Evolutionary conservation across 2,888 invertebrate genomes (phyloP).

Genomic region (Fissipunctia ypsillon): DNA sequence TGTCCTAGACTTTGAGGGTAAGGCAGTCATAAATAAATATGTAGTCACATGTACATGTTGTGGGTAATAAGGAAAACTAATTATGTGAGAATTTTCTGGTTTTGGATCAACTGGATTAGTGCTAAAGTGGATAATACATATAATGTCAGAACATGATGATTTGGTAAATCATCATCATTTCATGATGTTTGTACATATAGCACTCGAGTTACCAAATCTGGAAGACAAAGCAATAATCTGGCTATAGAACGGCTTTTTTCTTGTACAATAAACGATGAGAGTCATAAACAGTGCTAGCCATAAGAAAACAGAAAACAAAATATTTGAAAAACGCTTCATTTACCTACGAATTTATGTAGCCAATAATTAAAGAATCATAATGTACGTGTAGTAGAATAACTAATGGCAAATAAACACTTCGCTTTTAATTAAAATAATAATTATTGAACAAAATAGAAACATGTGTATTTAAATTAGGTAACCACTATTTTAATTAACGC

Average conservation of each 20-base stretch:
- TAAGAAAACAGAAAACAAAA: background rate
- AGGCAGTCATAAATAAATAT: background rate
- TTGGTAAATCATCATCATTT: too few relatives aligned
- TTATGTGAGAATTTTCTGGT: background rate
- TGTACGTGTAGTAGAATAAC: background rate
- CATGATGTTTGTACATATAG: too few relatives aligned
- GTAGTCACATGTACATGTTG: background rate
- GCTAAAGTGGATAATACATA: background rate
- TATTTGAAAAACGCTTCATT: background rate
- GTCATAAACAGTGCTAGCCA: background rate
- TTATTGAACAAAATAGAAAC: constrained; percentile 16
- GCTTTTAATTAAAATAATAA: constrained; percentile 14
- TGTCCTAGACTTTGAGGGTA: constrained; percentile 29
- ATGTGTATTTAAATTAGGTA: constrained; percentile 14
- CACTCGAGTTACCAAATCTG: background rate
- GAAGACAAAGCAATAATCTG: background rate
- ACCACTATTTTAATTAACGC: constrained; percentile 10
- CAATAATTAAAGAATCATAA: background rate
- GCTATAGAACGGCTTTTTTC: background rate
- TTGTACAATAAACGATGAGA: background rate
- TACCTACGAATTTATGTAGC: background rate
- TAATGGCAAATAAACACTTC: background rate
- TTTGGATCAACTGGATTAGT: background rate
- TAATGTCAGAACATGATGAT: background rate
- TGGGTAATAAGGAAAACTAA: constrained; percentile 20